Conservation (phyloP, 2,888 invertebrate species). For the Arge pagana region DNA sequence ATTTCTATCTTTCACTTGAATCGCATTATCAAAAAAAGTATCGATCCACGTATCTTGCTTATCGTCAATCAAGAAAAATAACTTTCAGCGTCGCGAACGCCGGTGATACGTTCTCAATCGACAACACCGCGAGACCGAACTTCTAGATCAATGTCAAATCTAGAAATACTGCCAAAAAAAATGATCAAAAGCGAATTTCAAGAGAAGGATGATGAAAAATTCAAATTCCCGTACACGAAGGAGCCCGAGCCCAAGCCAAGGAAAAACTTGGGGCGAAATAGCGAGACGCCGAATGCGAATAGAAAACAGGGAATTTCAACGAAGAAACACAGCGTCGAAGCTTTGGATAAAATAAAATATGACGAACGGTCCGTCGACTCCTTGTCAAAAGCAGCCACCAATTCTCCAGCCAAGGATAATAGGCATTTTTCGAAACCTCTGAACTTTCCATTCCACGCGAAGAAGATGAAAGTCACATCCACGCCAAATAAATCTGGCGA, state of each 20-base stretch:
- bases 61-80: background rate
- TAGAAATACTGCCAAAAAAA: conserved; percentile 36
- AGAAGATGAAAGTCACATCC: conserved; percentile 33
- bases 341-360: background rate
- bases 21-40: background rate
- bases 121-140: conserved; percentile 30
- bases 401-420: conserved; percentile 30
- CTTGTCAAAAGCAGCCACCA: background rate
- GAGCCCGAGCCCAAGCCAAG: conserved; percentile 1
- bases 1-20: conserved; percentile 3
- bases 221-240: background rate
- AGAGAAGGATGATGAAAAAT: conserved; percentile 14
- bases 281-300: background rate
- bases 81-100: conserved; percentile 27
- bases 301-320: background rate
- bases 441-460: conserved; percentile 24
- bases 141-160: conserved; percentile 25
- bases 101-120: conserved; percentile 25
- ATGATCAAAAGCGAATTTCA: conserved; percentile 33
- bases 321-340: background rate
- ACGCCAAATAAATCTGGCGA: conserved; percentile 34
- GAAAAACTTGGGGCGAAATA: conserved; percentile 4
- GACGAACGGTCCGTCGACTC: conserved; percentile 1
- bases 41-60: too few relatives aligned
- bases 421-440: conserved; percentile 31